A percentile compares a stretch with the other conserved stretches of the same genome.
phyloP scores from a whole-genome alignment of 2,888 invertebrate genomes.

The Corythucha ciliata region DNA sequence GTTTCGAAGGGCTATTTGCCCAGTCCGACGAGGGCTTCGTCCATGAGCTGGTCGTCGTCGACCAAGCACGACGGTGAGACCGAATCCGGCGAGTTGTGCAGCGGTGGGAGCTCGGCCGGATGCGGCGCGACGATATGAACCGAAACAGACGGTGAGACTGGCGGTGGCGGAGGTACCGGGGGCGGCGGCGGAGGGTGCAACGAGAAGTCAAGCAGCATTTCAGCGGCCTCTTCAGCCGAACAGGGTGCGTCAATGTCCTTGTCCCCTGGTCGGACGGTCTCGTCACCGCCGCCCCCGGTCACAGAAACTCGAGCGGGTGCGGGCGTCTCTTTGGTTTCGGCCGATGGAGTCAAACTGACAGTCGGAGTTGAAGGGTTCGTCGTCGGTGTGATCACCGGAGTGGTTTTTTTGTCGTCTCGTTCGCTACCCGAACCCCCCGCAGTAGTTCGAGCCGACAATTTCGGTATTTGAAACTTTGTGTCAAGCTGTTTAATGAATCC shows the following conservation, averaged over 20 bases:
- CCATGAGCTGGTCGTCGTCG: conserved; percentile 84
- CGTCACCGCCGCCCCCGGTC: too few species aligned
- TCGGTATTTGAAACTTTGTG: conserved; percentile 80
- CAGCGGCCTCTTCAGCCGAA: conserved; percentile 53
- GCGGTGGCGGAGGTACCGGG: conserved; percentile 40
- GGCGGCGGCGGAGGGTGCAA: conserved; percentile 32
- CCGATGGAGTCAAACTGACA: conserved; percentile 26
- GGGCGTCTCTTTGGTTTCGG: too few species aligned
- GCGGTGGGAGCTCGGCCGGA: conserved; percentile 62
- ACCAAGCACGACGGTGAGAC: conserved; percentile 64
- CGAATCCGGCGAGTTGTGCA: conserved; percentile 62
- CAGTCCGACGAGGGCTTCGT: conserved; percentile 71
- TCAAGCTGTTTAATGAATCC: conserved; percentile 68
- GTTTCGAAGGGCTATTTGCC: too few species aligned
- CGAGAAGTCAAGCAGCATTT: conserved; percentile 58
- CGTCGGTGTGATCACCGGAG: conserved; percentile 19
- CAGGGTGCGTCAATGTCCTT: conserved; percentile 25
- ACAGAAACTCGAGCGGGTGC: conserved; percentile 5
- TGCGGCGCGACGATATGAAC: conserved; percentile 63
- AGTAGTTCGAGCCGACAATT: conserved; percentile 52
- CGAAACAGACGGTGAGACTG: conserved; percentile 52
- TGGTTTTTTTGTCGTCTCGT: conserved; percentile 29
- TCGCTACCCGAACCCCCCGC: too few species aligned
- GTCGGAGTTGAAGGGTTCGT: conserved; percentile 14
- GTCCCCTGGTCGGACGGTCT: conserved; percentile 26